Percentiles rank a stretch among this genome's conserved stretches.
phyloP scores from a whole-genome alignment of 2,888 invertebrate species.

The Cephonodes hylas region DNA sequence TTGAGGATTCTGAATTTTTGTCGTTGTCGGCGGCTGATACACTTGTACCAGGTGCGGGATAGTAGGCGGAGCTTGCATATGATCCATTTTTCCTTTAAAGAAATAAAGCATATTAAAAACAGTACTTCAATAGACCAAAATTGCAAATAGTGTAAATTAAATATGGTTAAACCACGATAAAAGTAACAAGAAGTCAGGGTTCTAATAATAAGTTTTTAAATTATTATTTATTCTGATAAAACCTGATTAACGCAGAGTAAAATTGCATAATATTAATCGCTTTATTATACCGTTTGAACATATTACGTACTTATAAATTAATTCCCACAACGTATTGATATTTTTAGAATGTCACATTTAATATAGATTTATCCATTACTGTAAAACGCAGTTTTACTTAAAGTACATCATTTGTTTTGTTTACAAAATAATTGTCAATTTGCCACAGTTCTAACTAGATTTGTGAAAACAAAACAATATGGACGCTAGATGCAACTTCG shows the following conservation, averaged over 20 bases:
- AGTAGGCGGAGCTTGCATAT: constrained; percentile 47
- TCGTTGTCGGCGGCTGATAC: constrained; percentile 50
- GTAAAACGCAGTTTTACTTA: not conserved
- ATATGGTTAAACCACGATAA: no score
- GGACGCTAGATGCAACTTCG: constrained; percentile 23
- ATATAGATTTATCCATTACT: no score
- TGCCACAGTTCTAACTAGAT: constrained; percentile 50
- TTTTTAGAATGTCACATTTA: not conserved
- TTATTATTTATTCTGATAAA: no score
- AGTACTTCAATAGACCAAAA: no score
- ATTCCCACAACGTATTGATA: not conserved
- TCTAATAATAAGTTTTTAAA: no score
- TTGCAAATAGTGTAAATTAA: no score
- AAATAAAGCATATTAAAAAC: no score
- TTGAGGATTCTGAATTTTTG: constrained; percentile 49
- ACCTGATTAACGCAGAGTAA: no score
- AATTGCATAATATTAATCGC: no score
- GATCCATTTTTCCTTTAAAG: constrained; percentile 56
- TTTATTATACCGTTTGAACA: no score
- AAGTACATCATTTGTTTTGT: constrained; percentile 20
- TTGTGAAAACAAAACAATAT: constrained; percentile 28
- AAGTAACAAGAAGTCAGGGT: no score
- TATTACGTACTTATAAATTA: not conserved
- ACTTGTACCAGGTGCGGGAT: constrained; percentile 68
- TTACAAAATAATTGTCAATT: constrained; percentile 31